phyloP scores from a whole-genome alignment of 2,888 invertebrate genomes.

The Polymixis flavicincta region DNA sequence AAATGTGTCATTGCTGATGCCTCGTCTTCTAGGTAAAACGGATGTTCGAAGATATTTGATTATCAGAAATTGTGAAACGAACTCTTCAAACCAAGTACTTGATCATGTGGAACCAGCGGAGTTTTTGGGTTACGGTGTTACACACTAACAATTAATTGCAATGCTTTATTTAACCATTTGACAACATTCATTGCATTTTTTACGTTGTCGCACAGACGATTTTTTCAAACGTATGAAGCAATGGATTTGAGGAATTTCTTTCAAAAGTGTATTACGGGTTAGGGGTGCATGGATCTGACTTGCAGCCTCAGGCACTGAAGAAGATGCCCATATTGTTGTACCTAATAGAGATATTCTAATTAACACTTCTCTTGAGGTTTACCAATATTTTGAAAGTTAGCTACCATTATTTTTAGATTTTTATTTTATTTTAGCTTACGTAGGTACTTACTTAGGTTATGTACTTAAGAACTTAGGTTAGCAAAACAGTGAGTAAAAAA shows the following conservation, averaged over 20 bases:
- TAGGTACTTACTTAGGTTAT: too few relatives aligned
- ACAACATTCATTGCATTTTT: background rate
- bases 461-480: too few relatives aligned
- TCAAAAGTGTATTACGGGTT: background rate
- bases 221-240: background rate
- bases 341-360: background rate
- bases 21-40: too few relatives aligned
- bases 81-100: background rate
- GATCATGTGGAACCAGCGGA: background rate
- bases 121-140: background rate
- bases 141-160: background rate
- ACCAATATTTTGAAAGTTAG: background rate
- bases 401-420: too few relatives aligned
- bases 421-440: too few relatives aligned
- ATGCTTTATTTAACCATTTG: background rate
- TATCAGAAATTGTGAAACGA: background rate
- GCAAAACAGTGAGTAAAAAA: background rate
- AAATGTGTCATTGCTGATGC: too few relatives aligned
- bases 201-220: background rate
- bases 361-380: background rate
- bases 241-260: constrained; percentile 2
- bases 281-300: background rate
- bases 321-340: background rate
- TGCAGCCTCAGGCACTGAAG: background rate
- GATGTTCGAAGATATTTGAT: background rate